A percentile compares a stretch with the other conserved stretches of the same genome.
These are phyloP conservation scores for Drosophila asahinai DNA, from an alignment of 1,140 invertebrate genomes.

Conservation along the genomic window DNA sequence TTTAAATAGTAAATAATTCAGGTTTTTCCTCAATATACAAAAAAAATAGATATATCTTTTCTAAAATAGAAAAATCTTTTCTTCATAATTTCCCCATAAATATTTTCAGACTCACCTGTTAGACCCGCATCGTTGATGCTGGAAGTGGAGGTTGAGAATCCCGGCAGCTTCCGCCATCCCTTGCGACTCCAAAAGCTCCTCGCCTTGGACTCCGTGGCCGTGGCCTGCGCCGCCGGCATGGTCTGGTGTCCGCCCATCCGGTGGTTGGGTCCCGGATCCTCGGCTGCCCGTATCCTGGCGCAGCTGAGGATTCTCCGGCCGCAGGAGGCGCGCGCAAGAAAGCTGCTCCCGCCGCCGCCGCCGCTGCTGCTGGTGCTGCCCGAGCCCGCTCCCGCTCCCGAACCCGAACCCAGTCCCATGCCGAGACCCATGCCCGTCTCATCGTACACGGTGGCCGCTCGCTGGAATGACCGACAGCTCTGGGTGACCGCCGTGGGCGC, in stretches of 20 bases:
- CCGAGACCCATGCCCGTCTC: conserved; percentile 16
- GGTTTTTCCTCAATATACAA: too few species aligned
- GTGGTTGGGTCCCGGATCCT: conserved; percentile 75
- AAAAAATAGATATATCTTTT: too few species aligned
- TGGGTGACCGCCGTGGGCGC: conserved; percentile 61
- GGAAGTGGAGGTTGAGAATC: conserved; percentile 88
- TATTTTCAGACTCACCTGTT: conserved; percentile 85
- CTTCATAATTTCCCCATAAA: too few species aligned
- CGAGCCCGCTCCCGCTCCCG: background rate
- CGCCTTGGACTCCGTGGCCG: conserved; percentile 76
- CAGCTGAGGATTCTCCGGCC: conserved; percentile 74
- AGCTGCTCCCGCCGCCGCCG: conserved; percentile 27
- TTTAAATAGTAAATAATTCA: too few species aligned
- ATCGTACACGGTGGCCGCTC: conserved; percentile 50
- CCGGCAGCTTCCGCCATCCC: conserved; percentile 91
- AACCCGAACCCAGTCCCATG: background rate
- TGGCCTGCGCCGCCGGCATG: background rate
- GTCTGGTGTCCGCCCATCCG: conserved; percentile 1
- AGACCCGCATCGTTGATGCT: conserved; percentile 88
- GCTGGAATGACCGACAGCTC: conserved; percentile 75
- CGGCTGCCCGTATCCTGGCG: conserved; percentile 75
- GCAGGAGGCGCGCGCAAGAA: conserved; percentile 74
- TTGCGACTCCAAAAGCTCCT: conserved; percentile 90
- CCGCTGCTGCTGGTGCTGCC: background rate
- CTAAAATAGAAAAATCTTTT: too few species aligned